Evolutionary conservation across 2,113 vertebrate genomes (phyloP), one percentile per base, ranked within the genome.

Genomic region (Gymnobelideus leadbeateri): DNA sequence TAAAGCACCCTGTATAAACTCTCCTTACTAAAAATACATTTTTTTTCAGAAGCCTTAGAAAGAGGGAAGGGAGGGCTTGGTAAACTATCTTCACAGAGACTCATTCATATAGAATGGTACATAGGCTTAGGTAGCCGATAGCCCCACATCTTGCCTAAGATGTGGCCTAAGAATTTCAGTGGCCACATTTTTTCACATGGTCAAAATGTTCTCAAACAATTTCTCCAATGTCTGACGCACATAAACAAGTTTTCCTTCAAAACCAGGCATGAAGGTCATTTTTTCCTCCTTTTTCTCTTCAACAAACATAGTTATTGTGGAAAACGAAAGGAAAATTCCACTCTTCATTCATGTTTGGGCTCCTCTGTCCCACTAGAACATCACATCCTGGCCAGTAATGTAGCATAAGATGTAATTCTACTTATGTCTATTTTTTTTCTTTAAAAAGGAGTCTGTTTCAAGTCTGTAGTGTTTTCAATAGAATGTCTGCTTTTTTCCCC

Each of bases 261-360:
- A 97, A 93, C 89, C 91, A 93, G 54, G 92, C 31, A 94, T 16
- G 28, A 94, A 91, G 52, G 89, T 98, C 96, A 97, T 93, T 97
- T 97, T 97, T 97, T 96, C 94, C 92, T 96, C 84, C 1, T 0
- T 96, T 97, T 97, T 96, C 77, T 96, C 93, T 95, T 97, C 95
- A 93, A 96, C n/a, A 97, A 97, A 97, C 61, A 97, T 31, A 95
- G 92, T 96, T 95, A 95, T 95, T 93, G 95, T 43, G 90, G 50
- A 97, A 97, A 97, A 97, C 0, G 51, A 96, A 96, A 97, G 97
- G 94, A 97, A 97, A 98, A 97, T 97, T 98, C 92, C 94, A 95
- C n/a, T 91, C 84, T 94, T 97, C 90, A 47, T 52, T 97, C 93
- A 91, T 96, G 51, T 94, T 92, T 96, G 95, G 94, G 90, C 92